Percentiles rank a stretch among this genome's conserved stretches.
These are phyloP conservation scores for Chirona hameri DNA, from an alignment of 2,888 invertebrate species.

Conservation along the genomic window DNA sequence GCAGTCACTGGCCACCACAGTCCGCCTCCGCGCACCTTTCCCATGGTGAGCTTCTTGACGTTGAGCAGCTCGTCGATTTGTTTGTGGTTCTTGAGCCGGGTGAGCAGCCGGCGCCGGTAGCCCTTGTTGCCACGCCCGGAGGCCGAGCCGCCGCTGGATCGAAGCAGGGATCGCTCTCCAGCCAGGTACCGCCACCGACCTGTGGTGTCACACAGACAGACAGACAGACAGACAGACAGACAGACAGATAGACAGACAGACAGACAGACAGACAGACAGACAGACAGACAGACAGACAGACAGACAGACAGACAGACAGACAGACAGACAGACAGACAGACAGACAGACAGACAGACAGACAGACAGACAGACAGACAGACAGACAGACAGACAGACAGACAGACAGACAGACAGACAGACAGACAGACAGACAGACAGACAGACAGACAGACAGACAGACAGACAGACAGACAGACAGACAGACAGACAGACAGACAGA, in stretches of 20 bases:
- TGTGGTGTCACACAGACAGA: neutral
- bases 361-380: neutral
- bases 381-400: neutral
- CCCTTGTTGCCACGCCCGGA: conserved; percentile 7
- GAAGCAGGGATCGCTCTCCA: neutral
- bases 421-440: neutral
- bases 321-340: neutral
- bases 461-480: neutral
- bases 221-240: neutral
- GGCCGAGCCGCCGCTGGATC: neutral
- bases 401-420: neutral
- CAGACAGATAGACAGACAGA: neutral
- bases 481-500: neutral
- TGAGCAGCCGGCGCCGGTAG: conserved; percentile 24
- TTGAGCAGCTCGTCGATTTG: conserved; percentile 22
- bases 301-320: neutral
- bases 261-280: neutral
- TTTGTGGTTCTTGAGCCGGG: conserved; percentile 6
- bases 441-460: neutral
- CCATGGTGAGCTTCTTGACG: conserved; percentile 26
- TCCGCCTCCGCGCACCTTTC: neutral
- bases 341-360: neutral
- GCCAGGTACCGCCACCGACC: conserved; percentile 10
- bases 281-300: neutral
- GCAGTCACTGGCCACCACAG: no score